phyloP scores from a whole-genome alignment of 1,140 invertebrate species.

The Procambarus virginalis region DNA sequence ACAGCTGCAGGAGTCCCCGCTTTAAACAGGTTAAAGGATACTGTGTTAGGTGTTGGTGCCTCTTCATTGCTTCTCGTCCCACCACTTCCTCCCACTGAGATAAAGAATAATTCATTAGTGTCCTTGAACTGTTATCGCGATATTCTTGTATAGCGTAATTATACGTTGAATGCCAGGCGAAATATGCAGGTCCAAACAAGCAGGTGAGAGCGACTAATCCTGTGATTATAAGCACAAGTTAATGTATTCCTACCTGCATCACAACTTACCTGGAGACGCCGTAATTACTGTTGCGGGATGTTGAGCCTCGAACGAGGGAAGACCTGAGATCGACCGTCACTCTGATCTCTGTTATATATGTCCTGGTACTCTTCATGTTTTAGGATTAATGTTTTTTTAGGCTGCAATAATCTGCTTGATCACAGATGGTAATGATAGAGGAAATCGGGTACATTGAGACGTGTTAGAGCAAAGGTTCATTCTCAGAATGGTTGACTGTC shows the following conservation, averaged over 20 bases:
- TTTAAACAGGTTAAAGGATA: no score
- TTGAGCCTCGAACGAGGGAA: not conserved
- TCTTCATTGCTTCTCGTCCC: no score
- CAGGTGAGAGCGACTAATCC: not conserved
- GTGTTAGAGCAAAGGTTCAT: not conserved
- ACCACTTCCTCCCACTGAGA: not conserved
- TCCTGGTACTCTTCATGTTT: not conserved
- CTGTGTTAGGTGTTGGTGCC: no score
- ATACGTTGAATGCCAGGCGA: slow-evolving; percentile 11
- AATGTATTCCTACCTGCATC: not conserved
- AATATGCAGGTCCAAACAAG: not conserved
- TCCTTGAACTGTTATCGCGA: not conserved
- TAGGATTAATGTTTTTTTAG: not conserved
- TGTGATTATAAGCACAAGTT: slow-evolving; percentile 19
- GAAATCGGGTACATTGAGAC: not conserved
- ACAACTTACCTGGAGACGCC: not conserved
- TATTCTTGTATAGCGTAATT: slow-evolving; percentile 6
- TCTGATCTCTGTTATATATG: not conserved
- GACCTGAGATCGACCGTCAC: not conserved
- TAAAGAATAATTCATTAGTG: not conserved
- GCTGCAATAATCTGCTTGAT: not conserved
- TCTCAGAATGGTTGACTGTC: not conserved
- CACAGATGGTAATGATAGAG: not conserved
- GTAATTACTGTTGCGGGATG: not conserved
- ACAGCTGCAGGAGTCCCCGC: no score